A percentile compares a stretch with the other conserved stretches of the same genome.
These are phyloP conservation scores for Eidolon helvum DNA, from an alignment of 2,113 vertebrate species.

Conservation along the genomic window DNA sequence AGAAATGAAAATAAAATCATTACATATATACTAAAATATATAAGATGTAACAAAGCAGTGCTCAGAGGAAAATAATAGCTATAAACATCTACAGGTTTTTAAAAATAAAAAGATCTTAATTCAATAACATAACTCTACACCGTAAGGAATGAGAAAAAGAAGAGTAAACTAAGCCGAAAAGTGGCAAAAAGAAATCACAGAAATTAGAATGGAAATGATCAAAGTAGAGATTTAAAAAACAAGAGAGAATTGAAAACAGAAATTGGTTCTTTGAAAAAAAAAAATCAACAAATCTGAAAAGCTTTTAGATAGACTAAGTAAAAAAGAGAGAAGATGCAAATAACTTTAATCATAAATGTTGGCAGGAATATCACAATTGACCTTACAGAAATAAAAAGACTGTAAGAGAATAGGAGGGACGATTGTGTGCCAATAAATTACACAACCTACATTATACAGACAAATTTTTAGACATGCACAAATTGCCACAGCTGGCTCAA, in stretches of 20 bases:
- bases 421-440: not conserved
- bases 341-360: not conserved
- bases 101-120: not conserved
- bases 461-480: constrained; percentile 9
- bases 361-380: not conserved
- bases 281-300: not conserved
- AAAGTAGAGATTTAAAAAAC: not conserved
- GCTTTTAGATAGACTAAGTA: not conserved
- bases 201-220: not conserved
- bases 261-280: not conserved
- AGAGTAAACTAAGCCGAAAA: not conserved
- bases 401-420: not conserved
- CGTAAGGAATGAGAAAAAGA: not conserved
- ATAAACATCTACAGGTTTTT: not conserved
- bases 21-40: not conserved
- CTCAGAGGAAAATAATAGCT: not conserved
- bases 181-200: not conserved
- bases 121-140: not conserved
- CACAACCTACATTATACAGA: not conserved
- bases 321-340: not conserved
- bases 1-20: not conserved
- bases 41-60: not conserved
- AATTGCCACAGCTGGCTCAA: not conserved
- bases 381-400: not conserved
- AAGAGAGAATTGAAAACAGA: not conserved